Percentiles rank a stretch among this genome's conserved stretches.
Evolutionary conservation across 1,140 invertebrate genomes (phyloP).

Genomic region (Dinoponera quadriceps): DNA sequence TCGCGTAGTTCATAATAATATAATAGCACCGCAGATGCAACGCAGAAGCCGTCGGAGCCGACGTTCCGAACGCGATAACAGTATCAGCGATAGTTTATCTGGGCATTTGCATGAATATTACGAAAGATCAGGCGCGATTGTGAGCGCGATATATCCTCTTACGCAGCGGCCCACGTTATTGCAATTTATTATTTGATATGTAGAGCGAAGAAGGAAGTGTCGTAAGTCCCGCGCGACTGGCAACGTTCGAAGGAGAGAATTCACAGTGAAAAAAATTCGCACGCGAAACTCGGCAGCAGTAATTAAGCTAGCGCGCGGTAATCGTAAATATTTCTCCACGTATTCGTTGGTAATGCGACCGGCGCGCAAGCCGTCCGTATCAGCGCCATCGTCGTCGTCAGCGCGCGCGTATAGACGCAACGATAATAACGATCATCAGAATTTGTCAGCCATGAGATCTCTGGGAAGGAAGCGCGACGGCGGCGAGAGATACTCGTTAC

Average conservation of each 20-base stretch:
- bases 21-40: background rate
- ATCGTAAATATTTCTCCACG: conserved; percentile 34
- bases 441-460: conserved; percentile 43
- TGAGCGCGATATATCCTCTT: background rate
- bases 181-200: conserved; percentile 18
- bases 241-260: background rate
- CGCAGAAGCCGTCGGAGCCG: background rate
- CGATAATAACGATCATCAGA: conserved; percentile 37
- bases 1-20: background rate
- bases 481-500: conserved; percentile 48
- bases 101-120: conserved; percentile 21
- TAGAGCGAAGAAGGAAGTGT: conserved; percentile 12
- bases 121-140: background rate
- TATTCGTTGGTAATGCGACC: conserved; percentile 2
- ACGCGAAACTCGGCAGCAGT: background rate
- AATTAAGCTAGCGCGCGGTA: conserved; percentile 12
- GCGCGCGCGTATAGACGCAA: background rate
- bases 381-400: background rate
- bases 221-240: background rate
- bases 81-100: conserved; percentile 43
- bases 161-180: background rate
- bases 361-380: background rate
- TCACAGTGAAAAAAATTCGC: background rate
- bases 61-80: background rate
- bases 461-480: background rate